phyloP scores from a whole-genome alignment of 2,888 invertebrate genomes.

The Brachynemurus nebulosus region DNA sequence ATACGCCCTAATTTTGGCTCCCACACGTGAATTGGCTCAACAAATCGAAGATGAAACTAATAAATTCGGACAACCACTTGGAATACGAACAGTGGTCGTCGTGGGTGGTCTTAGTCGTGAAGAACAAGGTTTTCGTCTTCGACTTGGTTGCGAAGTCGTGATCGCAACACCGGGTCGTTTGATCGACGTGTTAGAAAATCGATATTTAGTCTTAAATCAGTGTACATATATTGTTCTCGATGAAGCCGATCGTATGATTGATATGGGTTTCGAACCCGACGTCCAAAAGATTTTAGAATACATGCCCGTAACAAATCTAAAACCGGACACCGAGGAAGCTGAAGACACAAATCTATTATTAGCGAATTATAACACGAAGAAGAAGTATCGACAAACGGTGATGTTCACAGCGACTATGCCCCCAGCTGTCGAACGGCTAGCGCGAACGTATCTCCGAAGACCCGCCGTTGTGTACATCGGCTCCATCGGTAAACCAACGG shows the following conservation, averaged over 20 bases:
- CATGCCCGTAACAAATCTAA: slow-evolving; percentile 95
- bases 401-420: slow-evolving; percentile 99
- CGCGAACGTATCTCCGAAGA: slow-evolving; percentile 83
- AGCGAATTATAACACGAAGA: slow-evolving; percentile 88
- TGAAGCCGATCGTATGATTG: slow-evolving; percentile 99
- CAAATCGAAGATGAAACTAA: slow-evolving; percentile 99
- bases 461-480: slow-evolving; percentile 98
- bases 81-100: slow-evolving; percentile 90
- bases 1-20: slow-evolving; percentile 97
- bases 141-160: slow-evolving; percentile 94
- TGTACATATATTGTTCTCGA: slow-evolving; percentile 96
- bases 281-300: slow-evolving; percentile 96
- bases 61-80: slow-evolving; percentile 89
- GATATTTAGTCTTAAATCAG: slow-evolving; percentile 90
- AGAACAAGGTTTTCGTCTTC: slow-evolving; percentile 92
- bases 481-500: slow-evolving; percentile 91
- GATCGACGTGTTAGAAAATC: slow-evolving; percentile 95
- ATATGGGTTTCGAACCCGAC: slow-evolving; percentile 99
- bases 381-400: slow-evolving; percentile 97
- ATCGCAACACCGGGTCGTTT: slow-evolving; percentile 99
- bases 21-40: slow-evolving; percentile 97
- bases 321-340: slow-evolving; percentile 96
- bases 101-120: slow-evolving; percentile 96
- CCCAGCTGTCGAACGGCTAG: slow-evolving; percentile 90
- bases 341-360: slow-evolving; percentile 85